Evolutionary conservation across 2,888 invertebrate genomes (phyloP), one percentile per base, ranked within the genome.

Genomic region (Choreutis nemorana): DNA sequence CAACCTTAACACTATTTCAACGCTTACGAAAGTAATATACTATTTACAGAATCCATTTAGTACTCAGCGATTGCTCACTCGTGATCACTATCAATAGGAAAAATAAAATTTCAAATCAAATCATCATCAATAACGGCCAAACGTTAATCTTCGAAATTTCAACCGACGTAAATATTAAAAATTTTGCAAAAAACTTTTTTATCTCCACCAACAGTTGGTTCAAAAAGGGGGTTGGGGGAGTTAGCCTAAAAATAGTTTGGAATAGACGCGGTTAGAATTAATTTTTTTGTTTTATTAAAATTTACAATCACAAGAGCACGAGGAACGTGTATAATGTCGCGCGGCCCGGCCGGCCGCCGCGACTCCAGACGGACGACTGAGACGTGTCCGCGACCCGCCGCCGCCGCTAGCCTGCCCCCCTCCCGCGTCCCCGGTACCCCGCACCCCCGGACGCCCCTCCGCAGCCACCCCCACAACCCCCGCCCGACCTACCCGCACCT

Each of bases 271-370:
- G 63, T 68, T 61, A 63, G 52, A 49, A 50, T 55, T 48, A 48
- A 50, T 60, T 60, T 64, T 61, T 55, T 58, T 53, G 59, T 63
- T 37, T 36, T 35, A 61, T 67, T 72, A 58, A 67, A 66, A 67
- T 75, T 71, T 72, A 71, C 63, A 67, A 80, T 80, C 79, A 80
- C 80, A 79, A 79, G 68, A 65, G 72, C 77, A 73, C 78, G 79
- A 80, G 79, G 80, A 80, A 79, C 79, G 77, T 70, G 68, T 70
- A 70, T 66, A 70, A 54, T 64, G 73, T 53, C 77, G 75, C 75
- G 73, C 73, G 73, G 77, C 70, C 72, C 75, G 72, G 64, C 65
- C 72, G 73, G 77, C 75, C 77, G 71, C 67, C 70, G 73, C 77
- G 77, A 77, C 77, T 73, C 58, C 72, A 78, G 77, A 78, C 77